These are phyloP conservation scores for Podargus strigoides DNA, from an alignment of 2,797 vertebrate species.

Conservation along the genomic window DNA sequence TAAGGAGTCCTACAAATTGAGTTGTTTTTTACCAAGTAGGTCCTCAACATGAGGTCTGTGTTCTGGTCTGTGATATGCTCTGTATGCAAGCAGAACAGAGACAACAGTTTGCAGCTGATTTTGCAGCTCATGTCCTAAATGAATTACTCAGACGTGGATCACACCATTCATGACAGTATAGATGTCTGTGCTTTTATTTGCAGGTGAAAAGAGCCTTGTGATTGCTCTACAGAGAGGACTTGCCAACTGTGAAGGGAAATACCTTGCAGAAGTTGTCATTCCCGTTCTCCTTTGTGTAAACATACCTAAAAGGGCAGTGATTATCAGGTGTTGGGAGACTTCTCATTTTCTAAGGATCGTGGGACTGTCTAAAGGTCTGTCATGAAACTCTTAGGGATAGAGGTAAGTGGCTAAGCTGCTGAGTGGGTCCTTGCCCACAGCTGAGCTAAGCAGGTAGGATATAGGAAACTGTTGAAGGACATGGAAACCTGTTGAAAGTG, in stretches of 20 bases:
- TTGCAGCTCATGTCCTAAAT: neutral
- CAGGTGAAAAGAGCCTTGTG: neutral
- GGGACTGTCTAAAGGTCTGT: neutral
- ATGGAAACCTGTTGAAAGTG: neutral
- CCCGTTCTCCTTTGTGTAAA: neutral
- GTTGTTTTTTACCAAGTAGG: neutral
- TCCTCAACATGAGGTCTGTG: neutral
- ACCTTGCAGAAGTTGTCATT: no score
- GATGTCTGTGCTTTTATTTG: neutral
- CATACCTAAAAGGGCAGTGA: neutral
- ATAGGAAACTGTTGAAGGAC: neutral
- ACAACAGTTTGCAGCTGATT: neutral
- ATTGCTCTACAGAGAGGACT: neutral
- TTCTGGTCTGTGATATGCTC: neutral
- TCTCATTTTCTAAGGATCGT: neutral
- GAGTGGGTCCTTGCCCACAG: neutral
- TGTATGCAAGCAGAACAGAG: neutral
- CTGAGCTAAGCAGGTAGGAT: neutral
- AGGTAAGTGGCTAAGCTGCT: neutral
- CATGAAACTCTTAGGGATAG: neutral
- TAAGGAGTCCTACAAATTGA: neutral
- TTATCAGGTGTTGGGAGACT: neutral
- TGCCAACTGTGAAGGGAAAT: neutral
- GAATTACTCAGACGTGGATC: neutral
- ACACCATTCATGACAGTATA: neutral